Percentiles rank a stretch among this genome's conserved stretches.
Conservation (phyloP, 1,140 invertebrate species). For the Branchinecta lindahli region DNA sequence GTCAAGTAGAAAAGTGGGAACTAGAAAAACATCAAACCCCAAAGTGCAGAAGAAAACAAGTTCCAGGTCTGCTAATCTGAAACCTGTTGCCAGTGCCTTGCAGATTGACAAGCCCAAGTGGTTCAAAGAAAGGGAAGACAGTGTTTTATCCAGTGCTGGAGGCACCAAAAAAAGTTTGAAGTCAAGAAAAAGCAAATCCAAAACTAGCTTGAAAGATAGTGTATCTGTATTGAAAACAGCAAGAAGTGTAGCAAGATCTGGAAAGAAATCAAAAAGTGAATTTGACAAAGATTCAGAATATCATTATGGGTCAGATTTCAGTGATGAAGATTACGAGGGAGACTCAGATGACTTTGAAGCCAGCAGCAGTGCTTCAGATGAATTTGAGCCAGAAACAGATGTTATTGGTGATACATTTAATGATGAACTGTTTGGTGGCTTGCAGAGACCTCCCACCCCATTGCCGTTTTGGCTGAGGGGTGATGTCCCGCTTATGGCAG, state of each 20-base stretch:
- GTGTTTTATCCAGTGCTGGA: neutral
- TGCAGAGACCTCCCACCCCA: slow-evolving; percentile 52
- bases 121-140: neutral
- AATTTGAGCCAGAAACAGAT: slow-evolving; percentile 26
- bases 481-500: slow-evolving; percentile 52
- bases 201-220: neutral
- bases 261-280: slow-evolving; percentile 26
- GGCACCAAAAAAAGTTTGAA: neutral
- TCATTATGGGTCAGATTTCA: slow-evolving; percentile 27
- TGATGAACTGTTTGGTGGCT: slow-evolving; percentile 19
- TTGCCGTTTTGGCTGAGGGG: slow-evolving; percentile 63
- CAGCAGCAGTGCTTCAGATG: slow-evolving; percentile 22
- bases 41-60: neutral
- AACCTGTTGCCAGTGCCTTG: neutral
- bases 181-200: neutral
- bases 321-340: slow-evolving; percentile 20
- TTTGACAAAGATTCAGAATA: slow-evolving; percentile 58
- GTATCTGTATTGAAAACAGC: slow-evolving; percentile 8
- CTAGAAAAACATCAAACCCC: neutral
- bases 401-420: slow-evolving; percentile 14
- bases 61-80: neutral
- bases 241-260: neutral
- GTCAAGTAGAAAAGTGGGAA: neutral
- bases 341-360: slow-evolving; percentile 23
- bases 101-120: slow-evolving; percentile 16